phyloP scores from a whole-genome alignment of 2,888 invertebrate genomes.

The Nycteola revayana region DNA sequence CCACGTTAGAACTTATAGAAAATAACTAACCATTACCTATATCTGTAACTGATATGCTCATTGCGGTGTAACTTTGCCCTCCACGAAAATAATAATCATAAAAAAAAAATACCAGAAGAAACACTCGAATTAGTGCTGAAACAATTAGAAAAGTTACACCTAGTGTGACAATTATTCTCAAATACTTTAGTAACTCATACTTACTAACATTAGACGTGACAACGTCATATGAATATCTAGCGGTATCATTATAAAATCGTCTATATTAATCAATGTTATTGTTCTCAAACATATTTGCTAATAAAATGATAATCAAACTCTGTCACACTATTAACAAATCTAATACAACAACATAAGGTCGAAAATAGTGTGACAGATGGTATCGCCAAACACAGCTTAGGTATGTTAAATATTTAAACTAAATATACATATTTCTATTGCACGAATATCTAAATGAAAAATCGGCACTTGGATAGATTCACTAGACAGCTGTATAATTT shows the following conservation, averaged over 20 bases:
- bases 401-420: not conserved
- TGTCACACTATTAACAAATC: not conserved
- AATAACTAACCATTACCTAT: conserved; percentile 53
- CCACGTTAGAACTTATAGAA: conserved; percentile 34
- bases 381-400: conserved; percentile 4
- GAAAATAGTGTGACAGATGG: not conserved
- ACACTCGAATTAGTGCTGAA: conserved; percentile 38
- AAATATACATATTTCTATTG: not conserved
- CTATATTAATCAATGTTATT: too few relatives aligned
- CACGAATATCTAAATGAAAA: not conserved
- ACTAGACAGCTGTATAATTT: not conserved
- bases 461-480: too few relatives aligned
- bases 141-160: conserved; percentile 32
- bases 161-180: conserved; percentile 6
- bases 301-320: too few relatives aligned
- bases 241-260: too few relatives aligned
- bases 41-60: conserved; percentile 67
- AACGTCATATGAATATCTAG: not conserved
- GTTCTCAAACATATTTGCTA: too few relatives aligned
- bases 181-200: conserved; percentile 2
- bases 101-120: conserved; percentile 1
- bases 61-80: conserved; percentile 45
- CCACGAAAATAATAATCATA: not conserved
- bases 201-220: not conserved
- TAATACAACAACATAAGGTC: not conserved